Conservation (phyloP, 1,140 invertebrate species). For the Drosophila baimaii region DNA sequence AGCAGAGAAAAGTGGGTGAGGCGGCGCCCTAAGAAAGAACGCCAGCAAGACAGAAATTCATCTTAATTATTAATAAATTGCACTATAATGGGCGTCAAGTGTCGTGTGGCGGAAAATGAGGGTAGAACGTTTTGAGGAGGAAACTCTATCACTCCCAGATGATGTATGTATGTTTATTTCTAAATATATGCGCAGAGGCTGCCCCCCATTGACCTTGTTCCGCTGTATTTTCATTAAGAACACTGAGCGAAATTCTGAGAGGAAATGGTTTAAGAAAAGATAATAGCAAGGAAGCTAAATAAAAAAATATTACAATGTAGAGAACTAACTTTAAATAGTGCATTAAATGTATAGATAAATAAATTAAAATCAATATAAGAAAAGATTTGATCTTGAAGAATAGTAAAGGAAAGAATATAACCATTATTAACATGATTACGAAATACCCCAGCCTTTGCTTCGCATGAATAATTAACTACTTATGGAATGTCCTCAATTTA, state of each 20-base stretch:
- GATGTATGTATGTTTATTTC: conserved; percentile 9
- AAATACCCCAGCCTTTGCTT: too few relatives aligned
- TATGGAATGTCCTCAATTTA: too few relatives aligned
- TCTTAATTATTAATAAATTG: conserved; percentile 63
- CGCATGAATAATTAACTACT: too few relatives aligned
- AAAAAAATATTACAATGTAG: too few relatives aligned
- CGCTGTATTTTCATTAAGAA: conserved; percentile 32
- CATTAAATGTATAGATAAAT: too few relatives aligned
- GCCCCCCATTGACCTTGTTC: conserved; percentile 37
- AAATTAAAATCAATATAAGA: too few relatives aligned
- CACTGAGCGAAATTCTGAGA: background rate
- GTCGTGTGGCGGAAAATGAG: conserved; percentile 49
- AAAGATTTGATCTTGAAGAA: too few relatives aligned
- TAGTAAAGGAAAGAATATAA: too few relatives aligned
- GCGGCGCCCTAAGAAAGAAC: conserved; percentile 8
- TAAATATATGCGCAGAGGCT: conserved; percentile 1
- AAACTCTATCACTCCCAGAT: conserved; percentile 16
- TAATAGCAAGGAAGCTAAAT: background rate
- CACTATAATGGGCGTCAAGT: conserved; percentile 49
- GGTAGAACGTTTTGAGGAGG: conserved; percentile 22
- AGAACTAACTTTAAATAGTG: too few relatives aligned
- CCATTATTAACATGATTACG: background rate
- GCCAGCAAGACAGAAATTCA: conserved; percentile 40
- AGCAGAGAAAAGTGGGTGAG: conserved; percentile 32
- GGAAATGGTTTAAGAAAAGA: background rate